A percentile compares a stretch with the other conserved stretches of the same genome.
phyloP scores from a whole-genome alignment of 2,888 invertebrate genomes.

The Agrotis ipsilon region DNA sequence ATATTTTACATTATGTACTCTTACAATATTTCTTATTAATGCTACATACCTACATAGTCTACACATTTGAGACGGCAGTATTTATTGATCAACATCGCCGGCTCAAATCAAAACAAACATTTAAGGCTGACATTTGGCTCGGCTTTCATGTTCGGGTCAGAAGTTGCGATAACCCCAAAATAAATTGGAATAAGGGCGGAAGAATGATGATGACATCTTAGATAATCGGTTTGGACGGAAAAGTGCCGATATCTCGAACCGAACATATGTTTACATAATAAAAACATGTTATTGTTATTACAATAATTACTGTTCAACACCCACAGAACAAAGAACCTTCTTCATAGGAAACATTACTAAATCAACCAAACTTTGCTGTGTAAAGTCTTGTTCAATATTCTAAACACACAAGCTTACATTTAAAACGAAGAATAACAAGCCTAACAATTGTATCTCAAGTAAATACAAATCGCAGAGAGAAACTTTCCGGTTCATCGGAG shows the following conservation, averaged over 20 bases:
- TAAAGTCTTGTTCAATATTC: conserved; percentile 7
- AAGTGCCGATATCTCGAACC: background rate
- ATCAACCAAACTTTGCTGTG: background rate
- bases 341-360: background rate
- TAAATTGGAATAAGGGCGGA: too few species aligned
- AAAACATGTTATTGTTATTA: background rate
- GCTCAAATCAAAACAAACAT: background rate
- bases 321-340: too few species aligned
- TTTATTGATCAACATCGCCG: background rate
- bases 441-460: conserved; percentile 21
- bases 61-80: background rate
- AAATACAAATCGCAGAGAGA: conserved; percentile 43
- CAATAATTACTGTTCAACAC: background rate
- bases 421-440: conserved; percentile 7
- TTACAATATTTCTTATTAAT: too few species aligned
- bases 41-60: too few species aligned
- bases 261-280: background rate
- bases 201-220: too few species aligned
- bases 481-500: conserved; percentile 54
- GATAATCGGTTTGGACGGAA: too few species aligned
- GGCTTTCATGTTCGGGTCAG: background rate
- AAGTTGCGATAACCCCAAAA: too few species aligned
- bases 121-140: background rate
- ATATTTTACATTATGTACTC: background rate
- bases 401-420: conserved; percentile 16